phyloP scores from a whole-genome alignment of 2,888 invertebrate species.

The Leptopilina drosophilae region DNA sequence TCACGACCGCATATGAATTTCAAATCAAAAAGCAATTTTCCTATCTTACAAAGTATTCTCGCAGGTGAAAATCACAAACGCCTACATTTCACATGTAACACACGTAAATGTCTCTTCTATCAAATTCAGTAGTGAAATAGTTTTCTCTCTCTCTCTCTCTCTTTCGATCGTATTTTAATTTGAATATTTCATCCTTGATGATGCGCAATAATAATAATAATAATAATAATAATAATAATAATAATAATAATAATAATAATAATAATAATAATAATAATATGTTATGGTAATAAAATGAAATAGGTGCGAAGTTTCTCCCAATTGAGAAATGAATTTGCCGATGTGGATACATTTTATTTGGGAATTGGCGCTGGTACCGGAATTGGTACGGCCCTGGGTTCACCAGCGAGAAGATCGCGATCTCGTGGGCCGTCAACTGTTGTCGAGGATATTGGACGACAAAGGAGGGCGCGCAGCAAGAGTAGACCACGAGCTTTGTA shows the following conservation, averaged over 20 bases:
- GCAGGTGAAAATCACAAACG: constrained; percentile 33
- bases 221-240: too few relatives aligned
- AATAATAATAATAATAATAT: too few relatives aligned
- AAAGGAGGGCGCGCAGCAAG: constrained; percentile 87
- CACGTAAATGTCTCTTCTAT: constrained; percentile 6
- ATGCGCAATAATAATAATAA: too few relatives aligned
- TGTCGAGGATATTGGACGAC: constrained; percentile 79
- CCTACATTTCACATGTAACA: constrained; percentile 1
- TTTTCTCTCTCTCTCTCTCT: not conserved
- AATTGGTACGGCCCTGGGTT: constrained; percentile 78
- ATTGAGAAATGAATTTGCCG: constrained; percentile 93
- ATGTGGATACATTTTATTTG: constrained; percentile 94
- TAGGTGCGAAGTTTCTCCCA: constrained; percentile 96
- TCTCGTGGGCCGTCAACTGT: constrained; percentile 79
- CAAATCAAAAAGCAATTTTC: constrained; percentile 71
- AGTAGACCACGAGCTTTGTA: constrained; percentile 90
- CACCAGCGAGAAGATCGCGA: constrained; percentile 83
- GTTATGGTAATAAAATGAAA: not conserved
- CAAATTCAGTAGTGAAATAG: too few relatives aligned
- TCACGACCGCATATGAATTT: constrained; percentile 75
- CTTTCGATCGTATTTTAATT: constrained; percentile 34
- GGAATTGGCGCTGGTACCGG: constrained; percentile 79
- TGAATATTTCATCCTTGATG: constrained; percentile 37
- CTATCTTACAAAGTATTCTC: constrained; percentile 32
- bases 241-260: too few relatives aligned